Evolutionary conservation across 1,140 invertebrate genomes (phyloP).

Genomic region (Pteromalus puparum): DNA sequence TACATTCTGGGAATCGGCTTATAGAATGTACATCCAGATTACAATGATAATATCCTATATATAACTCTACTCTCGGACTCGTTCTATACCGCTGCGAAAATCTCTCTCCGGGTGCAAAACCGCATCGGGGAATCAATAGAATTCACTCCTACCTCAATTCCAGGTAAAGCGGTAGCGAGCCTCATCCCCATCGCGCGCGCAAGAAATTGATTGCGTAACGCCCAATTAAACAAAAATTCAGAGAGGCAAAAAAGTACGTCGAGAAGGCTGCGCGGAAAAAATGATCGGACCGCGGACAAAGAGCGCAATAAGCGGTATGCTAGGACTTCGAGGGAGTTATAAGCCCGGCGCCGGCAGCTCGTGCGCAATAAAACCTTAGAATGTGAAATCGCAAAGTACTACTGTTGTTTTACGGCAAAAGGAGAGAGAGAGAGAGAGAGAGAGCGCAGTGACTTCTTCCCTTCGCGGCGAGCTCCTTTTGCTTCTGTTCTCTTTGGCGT

Average conservation of each 20-base stretch:
- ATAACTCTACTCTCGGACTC: background rate
- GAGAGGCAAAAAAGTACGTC: background rate
- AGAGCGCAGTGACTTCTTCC: conserved; percentile 5
- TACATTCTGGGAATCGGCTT: conserved; percentile 5
- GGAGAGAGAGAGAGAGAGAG: background rate
- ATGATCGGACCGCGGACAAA: background rate
- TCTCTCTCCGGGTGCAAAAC: background rate
- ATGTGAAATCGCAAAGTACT: conserved; percentile 44
- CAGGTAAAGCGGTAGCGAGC: background rate
- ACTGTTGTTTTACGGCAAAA: conserved; percentile 37
- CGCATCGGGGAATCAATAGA: conserved; percentile 3
- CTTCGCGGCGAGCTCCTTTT: background rate
- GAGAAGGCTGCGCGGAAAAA: background rate
- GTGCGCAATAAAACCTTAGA: conserved; percentile 45
- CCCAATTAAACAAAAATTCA: conserved; percentile 29
- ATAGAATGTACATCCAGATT: background rate
- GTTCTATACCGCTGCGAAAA: background rate
- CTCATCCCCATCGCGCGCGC: background rate
- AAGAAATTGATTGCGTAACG: conserved; percentile 18
- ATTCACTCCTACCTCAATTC: background rate
- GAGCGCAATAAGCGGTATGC: too few species aligned
- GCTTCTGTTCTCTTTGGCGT: background rate
- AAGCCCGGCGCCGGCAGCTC: background rate
- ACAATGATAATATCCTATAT: background rate
- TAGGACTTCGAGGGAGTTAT: background rate